Evolutionary conservation across 2,797 vertebrate species (phyloP), one percentile per base, ranked within the genome.

Genomic region (Dicrostonyx torquatus): DNA sequence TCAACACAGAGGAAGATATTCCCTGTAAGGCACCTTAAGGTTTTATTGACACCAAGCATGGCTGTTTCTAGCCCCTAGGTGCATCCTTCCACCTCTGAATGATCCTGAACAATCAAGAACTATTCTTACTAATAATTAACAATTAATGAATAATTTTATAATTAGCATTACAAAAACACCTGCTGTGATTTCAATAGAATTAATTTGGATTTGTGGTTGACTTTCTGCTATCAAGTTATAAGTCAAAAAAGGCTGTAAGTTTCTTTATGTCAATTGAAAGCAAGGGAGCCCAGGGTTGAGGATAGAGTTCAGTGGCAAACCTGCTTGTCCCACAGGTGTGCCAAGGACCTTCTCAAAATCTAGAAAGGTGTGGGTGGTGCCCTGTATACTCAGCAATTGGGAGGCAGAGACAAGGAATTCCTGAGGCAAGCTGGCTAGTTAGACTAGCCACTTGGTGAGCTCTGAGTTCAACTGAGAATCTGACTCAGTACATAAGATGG

Each of bases 241-340:
- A 96, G 55, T 37, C 94, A 50, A 95, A 70, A 95, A 66, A 94
- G 83, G 77, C 89, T 85, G 94, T 66, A 66, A 66, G 17, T 66
- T 95, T 97, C 70, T 90, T 95, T 89, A 94, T 77, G 95, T 76
- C 88, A 96, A 90, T 83, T 94, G 92, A 96, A 97, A 95, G 82
- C 73, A 73, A 89, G 55, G 78, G 95, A 93, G 93, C 11, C 93
- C 22, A 43, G 58, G n/a, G 29, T 11, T 18, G 10, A 14, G 24
- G 48, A 13, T 2, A 72, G 24, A 29, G 0, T 18, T 40, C n/a
- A 18, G 22, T 17, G 10, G 34, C 34, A 70, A 11, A 15, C 18
- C 66, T 20, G 48, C 66, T 86, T 70, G 13, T 55, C 24, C 8
- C n/a, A 55, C 78, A 80, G 58, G n/a, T 26, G 34, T 80, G n/a